These are phyloP conservation scores for Trachelus troglodyta DNA, from an alignment of 2,888 invertebrate genomes.

Conservation along the genomic window DNA sequence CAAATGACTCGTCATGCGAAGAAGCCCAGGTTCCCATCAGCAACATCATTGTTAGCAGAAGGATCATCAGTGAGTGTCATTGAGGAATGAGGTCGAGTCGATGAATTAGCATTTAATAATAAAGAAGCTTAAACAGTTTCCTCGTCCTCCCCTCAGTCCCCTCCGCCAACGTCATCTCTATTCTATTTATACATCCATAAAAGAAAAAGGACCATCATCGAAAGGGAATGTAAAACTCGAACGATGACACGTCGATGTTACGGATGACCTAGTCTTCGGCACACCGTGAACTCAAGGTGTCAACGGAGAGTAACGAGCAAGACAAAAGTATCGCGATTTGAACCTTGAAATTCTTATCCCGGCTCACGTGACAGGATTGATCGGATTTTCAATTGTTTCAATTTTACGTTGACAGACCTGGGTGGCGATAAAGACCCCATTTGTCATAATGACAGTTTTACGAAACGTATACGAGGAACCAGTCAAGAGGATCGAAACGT, in stretches of 20 bases:
- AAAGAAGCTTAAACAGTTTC: constrained; percentile 9
- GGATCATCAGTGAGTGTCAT: constrained; percentile 28
- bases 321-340: background rate
- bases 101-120: constrained; percentile 37
- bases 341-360: background rate
- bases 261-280: constrained; percentile 1
- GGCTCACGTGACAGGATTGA: background rate
- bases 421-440: background rate
- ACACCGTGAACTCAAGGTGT: background rate
- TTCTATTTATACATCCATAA: background rate
- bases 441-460: background rate
- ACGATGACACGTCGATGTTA: constrained; percentile 3
- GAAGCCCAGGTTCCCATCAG: constrained; percentile 19
- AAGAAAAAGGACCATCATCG: background rate
- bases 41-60: background rate
- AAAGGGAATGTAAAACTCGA: constrained; percentile 1
- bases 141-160: background rate
- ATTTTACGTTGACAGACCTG: background rate
- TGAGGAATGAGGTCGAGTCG: constrained; percentile 39
- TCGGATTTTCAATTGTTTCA: background rate
- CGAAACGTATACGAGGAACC: background rate
- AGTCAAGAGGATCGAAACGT: background rate
- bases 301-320: background rate
- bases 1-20: constrained; percentile 3
- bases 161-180: background rate